Evolutionary conservation across 2,113 vertebrate genomes (phyloP).

Genomic region (Limanda limanda): DNA sequence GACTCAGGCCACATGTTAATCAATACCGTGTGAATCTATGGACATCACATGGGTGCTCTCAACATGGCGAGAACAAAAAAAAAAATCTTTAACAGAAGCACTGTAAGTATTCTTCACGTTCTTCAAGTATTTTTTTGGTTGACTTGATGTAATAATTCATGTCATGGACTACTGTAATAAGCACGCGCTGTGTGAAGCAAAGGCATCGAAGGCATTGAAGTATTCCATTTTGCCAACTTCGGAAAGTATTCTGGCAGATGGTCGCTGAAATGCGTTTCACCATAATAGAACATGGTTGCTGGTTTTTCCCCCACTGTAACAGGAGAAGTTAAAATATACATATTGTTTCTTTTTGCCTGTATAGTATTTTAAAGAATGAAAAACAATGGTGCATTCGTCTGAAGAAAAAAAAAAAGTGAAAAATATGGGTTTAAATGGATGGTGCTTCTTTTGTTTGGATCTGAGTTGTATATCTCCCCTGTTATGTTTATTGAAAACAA

Average conservation of each 20-base stretch:
- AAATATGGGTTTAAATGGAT: slow-evolving; percentile 92
- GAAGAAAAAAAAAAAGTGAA: slow-evolving; percentile 85
- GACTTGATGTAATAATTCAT: slow-evolving; percentile 80
- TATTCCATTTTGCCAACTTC: slow-evolving; percentile 74
- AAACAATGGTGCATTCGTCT: too few relatives aligned
- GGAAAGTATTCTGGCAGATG: slow-evolving; percentile 74
- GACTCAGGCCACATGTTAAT: too few relatives aligned
- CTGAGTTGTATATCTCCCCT: slow-evolving; percentile 96
- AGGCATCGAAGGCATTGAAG: slow-evolving; percentile 73
- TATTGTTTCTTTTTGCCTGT: too few relatives aligned
- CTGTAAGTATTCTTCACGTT: slow-evolving; percentile 76
- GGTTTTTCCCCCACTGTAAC: too few relatives aligned
- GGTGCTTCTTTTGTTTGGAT: slow-evolving; percentile 91
- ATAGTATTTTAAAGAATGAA: too few relatives aligned
- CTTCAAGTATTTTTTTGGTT: slow-evolving; percentile 81
- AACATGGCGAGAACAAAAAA: slow-evolving; percentile 28
- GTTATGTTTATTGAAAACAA: slow-evolving; percentile 93
- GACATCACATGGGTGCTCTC: too few relatives aligned
- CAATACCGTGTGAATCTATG: too few relatives aligned
- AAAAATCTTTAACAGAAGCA: slow-evolving; percentile 68
- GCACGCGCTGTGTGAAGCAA: slow-evolving; percentile 81
- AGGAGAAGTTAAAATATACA: too few relatives aligned
- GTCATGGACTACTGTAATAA: slow-evolving; percentile 87
- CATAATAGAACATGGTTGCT: slow-evolving; percentile 71
- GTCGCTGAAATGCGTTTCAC: slow-evolving; percentile 75